Base-by-base conservation (phyloP, 2,888 invertebrate genomes). In the Thera obeliscata region DNA sequence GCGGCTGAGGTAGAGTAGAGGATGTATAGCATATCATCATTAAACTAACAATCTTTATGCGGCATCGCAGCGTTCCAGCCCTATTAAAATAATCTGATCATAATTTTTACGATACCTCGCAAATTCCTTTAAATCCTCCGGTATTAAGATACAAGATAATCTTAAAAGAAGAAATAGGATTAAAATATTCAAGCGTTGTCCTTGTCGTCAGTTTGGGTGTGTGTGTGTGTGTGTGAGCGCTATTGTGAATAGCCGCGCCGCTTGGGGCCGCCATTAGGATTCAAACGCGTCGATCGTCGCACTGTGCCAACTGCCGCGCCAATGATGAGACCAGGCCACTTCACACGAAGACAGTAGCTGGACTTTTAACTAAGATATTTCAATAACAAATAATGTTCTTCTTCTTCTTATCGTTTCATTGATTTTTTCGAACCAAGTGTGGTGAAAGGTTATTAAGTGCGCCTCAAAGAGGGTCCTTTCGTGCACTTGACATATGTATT, bases 231-330 rank as follows among this genome's bases (percentile, higher is more conserved):
- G 61, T 61, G 64, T 56, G 67, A 61, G 69, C 71, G 58, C 69
- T 69, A 69, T 65, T 62, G 57, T 61, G 63, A 50, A 67, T 72
- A 69, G 66, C 63, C 41, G 56, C 61, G 61, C 57, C 61, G 66
- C 50, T 64, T 22, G 22, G 22, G 22, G 9, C 43, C 43, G 52
- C 56, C 61, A 62, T 72, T 70, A 61, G 64, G 69, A 72, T 66
- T 64, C 69, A 66, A 70, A 72, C 68, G 67, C 6, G 67, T 11
- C 52, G 61, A 56, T 67, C 58, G 12, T 3, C 63, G 58, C 63
- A 63, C 67, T 67, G 65, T 69, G 67, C 61, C 66, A 57, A 66
- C 66, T 66, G 61, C 66, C 54, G 57, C 8, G 48, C 57, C 61
- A 48, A 66, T 61, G 57, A 58, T 38, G 52, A 56, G 50, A 52